Conservation (phyloP, 2,797 vertebrate genomes). For the Iguana delicatissima region DNA sequence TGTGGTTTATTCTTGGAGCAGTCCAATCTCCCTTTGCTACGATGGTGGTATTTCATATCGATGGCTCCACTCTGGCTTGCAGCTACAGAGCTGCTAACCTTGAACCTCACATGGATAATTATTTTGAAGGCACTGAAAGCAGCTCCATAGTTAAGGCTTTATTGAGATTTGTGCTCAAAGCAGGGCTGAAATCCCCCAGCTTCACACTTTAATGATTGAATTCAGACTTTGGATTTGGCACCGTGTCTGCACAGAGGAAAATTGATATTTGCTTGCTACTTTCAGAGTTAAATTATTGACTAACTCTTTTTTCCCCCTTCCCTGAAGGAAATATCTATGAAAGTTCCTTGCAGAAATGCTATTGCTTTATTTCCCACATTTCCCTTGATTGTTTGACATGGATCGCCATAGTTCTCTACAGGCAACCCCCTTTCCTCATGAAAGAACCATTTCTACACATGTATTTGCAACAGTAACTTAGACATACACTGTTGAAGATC, state of each 20-base stretch:
- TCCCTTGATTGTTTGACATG: neutral
- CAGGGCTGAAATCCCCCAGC: slow-evolving; percentile 39
- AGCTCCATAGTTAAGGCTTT: slow-evolving; percentile 43
- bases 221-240: slow-evolving; percentile 42
- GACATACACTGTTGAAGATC: neutral
- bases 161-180: slow-evolving; percentile 40
- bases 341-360: slow-evolving; percentile 33
- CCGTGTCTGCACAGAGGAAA: slow-evolving; percentile 45
- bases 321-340: slow-evolving; percentile 7
- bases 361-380: neutral
- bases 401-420: neutral
- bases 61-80: slow-evolving; percentile 11
- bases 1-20: slow-evolving; percentile 55
- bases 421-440: neutral
- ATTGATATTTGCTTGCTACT: neutral
- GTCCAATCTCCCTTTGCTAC: neutral
- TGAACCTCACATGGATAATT: slow-evolving; percentile 42
- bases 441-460: neutral
- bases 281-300: slow-evolving; percentile 61
- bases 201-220: slow-evolving; percentile 32
- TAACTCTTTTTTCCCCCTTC: neutral
- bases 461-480: neutral
- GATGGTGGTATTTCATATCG: slow-evolving; percentile 58
- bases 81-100: neutral
- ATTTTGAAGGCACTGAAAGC: slow-evolving; percentile 18